A percentile compares a stretch with the other conserved stretches of the same genome.
Evolutionary conservation across 2,888 invertebrate genomes (phyloP).

Genomic region (Nineta flava): DNA sequence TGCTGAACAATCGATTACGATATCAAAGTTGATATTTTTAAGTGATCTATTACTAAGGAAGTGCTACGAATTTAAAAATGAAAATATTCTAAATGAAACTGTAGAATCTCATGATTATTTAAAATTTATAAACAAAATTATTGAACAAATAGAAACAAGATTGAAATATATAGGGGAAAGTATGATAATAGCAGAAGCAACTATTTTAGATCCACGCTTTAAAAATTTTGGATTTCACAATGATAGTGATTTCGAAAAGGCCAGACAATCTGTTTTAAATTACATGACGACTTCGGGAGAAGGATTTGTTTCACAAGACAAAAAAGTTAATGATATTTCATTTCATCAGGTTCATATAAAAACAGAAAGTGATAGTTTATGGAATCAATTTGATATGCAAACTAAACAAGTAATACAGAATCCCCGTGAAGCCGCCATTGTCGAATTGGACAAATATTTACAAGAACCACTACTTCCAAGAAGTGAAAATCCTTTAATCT

Average conservation of each 20-base stretch:
- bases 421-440: neutral
- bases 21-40: neutral
- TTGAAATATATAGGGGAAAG: neutral
- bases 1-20: neutral
- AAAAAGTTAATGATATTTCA: too few relatives aligned
- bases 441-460: neutral
- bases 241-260: too few relatives aligned
- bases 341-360: too few relatives aligned
- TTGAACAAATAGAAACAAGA: neutral
- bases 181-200: neutral
- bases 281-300: too few relatives aligned
- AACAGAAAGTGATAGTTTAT: neutral
- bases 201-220: neutral
- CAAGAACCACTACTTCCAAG: neutral
- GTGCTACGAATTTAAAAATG: neutral
- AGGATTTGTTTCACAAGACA: too few relatives aligned
- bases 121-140: neutral
- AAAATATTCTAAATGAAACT: neutral
- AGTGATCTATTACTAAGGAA: neutral
- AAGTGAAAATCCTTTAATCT: neutral
- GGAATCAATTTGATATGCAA: neutral
- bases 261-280: too few relatives aligned
- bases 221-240: neutral
- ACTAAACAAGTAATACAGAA: neutral
- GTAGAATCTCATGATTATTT: neutral